Evolutionary conservation across 2,888 invertebrate genomes (phyloP).

Genomic region (Tethea ocularis): DNA sequence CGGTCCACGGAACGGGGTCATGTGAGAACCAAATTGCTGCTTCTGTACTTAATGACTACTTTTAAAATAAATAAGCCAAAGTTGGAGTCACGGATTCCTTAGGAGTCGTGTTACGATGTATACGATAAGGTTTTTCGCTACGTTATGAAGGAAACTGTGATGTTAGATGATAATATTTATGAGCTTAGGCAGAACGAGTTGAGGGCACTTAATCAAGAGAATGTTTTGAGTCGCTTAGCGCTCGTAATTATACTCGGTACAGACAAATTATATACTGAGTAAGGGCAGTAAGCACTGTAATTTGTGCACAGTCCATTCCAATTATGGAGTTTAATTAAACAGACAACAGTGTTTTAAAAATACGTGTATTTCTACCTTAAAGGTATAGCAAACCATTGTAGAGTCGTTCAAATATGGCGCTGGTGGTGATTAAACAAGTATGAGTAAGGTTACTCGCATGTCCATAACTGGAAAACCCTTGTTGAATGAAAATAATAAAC

Average conservation of each 20-base stretch:
- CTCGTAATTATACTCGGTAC: constrained; percentile 46
- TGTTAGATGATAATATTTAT: constrained; percentile 50
- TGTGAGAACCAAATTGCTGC: constrained; percentile 70
- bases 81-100: constrained; percentile 61
- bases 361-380: constrained; percentile 34
- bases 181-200: constrained; percentile 48
- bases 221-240: constrained; percentile 48
- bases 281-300: constrained; percentile 47
- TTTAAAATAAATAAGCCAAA: constrained; percentile 57
- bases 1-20: constrained; percentile 74
- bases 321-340: constrained; percentile 57
- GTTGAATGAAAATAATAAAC: constrained; percentile 70
- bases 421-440: constrained; percentile 48
- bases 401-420: constrained; percentile 46
- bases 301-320: constrained; percentile 49
- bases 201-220: constrained; percentile 44
- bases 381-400: constrained; percentile 40
- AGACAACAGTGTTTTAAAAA: constrained; percentile 45
- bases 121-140: constrained; percentile 56
- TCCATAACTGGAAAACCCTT: constrained; percentile 59
- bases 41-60: constrained; percentile 60
- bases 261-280: constrained; percentile 55
- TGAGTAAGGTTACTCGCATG: constrained; percentile 46
- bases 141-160: constrained; percentile 40
- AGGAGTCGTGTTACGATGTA: constrained; percentile 56